Base-by-base conservation (phyloP, 2,888 invertebrate species). In the Trissoscelio sp. region DNA sequence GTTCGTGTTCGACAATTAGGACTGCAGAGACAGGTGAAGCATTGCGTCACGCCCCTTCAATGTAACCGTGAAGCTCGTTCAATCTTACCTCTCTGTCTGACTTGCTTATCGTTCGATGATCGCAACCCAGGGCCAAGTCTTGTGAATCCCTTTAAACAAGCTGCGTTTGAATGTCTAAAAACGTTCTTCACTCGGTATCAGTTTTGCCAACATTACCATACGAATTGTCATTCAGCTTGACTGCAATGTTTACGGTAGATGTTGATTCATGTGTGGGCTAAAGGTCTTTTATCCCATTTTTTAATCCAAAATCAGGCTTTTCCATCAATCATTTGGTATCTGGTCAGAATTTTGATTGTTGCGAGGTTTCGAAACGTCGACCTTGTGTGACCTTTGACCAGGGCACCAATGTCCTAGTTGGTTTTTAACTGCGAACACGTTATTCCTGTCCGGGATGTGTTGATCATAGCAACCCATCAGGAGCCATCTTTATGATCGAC, bases 1-100 rank as follows among this genome's bases (percentile, higher is more conserved):
- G 85, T 79, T 83, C 82, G 69, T 69, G 85, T 84, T 86, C 81
- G 86, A 87, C 87, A 88, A 89, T 89, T 89, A 89, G 88, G 85
- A 82, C 79, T 78, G 74, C 66, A 60, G 51, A 42, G 83, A 84
- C 89, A 90, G 89, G 89, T 88, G 89, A 89, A 85, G 85, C 86
- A 86, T 83, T 85, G 80, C 83, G 89, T 88, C 86, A 89, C 89
- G 89, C 89, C 89, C 85, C 85, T 88, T 89, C 84, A 88, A 81
- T 88, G 89, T 89, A 87, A 83, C 84, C 86, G 84, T 79, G 84
- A 84, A 73, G 82, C 87, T 82, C 83, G 84, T 85, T 86, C 83
- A 85, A 87, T 85, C 82, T 85, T 72, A 80, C 80, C 78, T 82
- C 83, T 58, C 66, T 72, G 77, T 73, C 46, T 58, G 75, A 55